Percentiles rank a stretch among this genome's conserved stretches.
Conservation (phyloP, 2,113 vertebrate species). For the Stomatorhinus ivindoensis region DNA sequence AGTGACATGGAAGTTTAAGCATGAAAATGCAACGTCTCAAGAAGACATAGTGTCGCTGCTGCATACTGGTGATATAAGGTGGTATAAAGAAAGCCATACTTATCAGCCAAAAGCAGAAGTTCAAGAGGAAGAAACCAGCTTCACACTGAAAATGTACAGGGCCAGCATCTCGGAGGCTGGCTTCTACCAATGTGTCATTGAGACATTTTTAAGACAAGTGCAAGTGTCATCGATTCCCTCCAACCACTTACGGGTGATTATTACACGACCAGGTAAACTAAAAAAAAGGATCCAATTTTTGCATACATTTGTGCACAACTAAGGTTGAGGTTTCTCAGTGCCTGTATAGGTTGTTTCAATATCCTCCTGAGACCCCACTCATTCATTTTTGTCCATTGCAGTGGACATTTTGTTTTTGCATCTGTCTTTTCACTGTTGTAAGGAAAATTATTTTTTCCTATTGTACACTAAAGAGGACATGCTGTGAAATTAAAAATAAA, state of each 20-base stretch:
- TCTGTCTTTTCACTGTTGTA: no score
- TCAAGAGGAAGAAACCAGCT: background rate
- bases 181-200: conserved; percentile 58
- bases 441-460: no score
- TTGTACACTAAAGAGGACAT: no score
- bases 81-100: conserved; percentile 42
- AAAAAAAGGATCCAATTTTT: background rate
- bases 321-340: background rate
- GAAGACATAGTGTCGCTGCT: conserved; percentile 50
- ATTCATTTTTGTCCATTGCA: no score
- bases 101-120: conserved; percentile 54
- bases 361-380: no score
- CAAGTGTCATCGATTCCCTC: conserved; percentile 40
- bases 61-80: conserved; percentile 53
- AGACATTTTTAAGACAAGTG: conserved; percentile 50
- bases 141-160: conserved; percentile 50
- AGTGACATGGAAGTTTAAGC: conserved; percentile 62
- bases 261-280: conserved; percentile 66
- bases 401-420: no score
- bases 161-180: conserved; percentile 49
- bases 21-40: background rate
- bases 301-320: background rate
- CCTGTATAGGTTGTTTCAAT: background rate
- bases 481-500: no score
- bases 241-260: conserved; percentile 47